These are phyloP conservation scores for Puffinus mauretanicus DNA, from an alignment of 2,113 vertebrate genomes.

Conservation along the genomic window DNA sequence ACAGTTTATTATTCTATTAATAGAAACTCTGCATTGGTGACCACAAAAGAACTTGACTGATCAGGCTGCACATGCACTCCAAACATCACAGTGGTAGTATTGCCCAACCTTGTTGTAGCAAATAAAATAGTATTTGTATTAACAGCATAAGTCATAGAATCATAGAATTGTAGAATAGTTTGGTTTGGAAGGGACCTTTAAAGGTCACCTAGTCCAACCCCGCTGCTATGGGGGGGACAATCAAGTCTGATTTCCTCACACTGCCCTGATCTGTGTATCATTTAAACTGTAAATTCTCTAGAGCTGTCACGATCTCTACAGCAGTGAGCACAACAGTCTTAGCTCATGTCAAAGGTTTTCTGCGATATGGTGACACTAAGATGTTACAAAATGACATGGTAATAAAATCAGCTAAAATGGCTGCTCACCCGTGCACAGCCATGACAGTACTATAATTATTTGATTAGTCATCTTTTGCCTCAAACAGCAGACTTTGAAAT, in stretches of 20 bases:
- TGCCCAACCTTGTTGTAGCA: neutral
- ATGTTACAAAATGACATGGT: neutral
- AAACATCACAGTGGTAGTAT: neutral
- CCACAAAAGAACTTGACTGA: neutral
- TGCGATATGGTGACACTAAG: neutral
- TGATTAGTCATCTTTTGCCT: neutral
- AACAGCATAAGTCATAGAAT: neutral
- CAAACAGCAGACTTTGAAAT: conserved; percentile 26
- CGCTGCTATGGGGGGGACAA: too few relatives aligned
- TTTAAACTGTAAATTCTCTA: neutral
- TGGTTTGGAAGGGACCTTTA: too few relatives aligned
- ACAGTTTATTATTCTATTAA: neutral
- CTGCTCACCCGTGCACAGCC: neutral
- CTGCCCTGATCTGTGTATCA: neutral
- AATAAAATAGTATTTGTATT: neutral
- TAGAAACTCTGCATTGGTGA: neutral
- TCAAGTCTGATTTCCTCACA: neutral
- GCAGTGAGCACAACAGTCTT: neutral
- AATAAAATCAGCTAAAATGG: neutral
- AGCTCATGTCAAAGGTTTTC: neutral
- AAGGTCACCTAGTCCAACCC: too few relatives aligned
- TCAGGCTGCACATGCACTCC: neutral
- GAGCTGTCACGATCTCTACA: neutral
- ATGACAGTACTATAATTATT: neutral
- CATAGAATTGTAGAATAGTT: too few relatives aligned